These are phyloP conservation scores for Drosophila willistoni DNA, from an alignment of 1,140 invertebrate species.

Conservation along the genomic window DNA sequence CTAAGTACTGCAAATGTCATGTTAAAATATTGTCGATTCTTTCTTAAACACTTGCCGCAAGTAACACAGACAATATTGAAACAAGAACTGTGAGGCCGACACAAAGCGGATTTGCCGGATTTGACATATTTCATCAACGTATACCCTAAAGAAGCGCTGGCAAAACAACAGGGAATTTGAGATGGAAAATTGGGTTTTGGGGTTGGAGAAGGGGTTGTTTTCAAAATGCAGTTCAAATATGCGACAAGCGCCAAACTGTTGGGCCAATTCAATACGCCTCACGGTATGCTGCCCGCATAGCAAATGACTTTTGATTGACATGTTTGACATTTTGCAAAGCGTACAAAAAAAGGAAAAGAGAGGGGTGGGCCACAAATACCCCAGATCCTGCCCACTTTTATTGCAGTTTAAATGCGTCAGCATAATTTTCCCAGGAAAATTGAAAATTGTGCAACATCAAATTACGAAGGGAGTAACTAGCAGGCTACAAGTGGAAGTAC, in stretches of 20 bases:
- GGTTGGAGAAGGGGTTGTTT: not conserved
- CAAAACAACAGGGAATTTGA: not conserved
- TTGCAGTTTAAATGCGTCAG: slow-evolving; percentile 76
- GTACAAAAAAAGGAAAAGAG: slow-evolving; percentile 55
- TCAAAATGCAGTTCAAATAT: slow-evolving; percentile 45
- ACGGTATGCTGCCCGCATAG: slow-evolving; percentile 51
- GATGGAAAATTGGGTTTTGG: not conserved
- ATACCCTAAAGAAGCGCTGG: slow-evolving; percentile 17
- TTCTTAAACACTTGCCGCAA: not conserved
- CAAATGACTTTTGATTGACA: slow-evolving; percentile 81
- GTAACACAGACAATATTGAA: slow-evolving; percentile 17
- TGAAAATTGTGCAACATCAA: slow-evolving; percentile 53
- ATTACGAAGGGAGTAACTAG: slow-evolving; percentile 29
- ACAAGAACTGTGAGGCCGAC: slow-evolving; percentile 20
- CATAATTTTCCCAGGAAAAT: slow-evolving; percentile 62
- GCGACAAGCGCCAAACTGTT: slow-evolving; percentile 37
- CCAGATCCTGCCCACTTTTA: slow-evolving; percentile 47
- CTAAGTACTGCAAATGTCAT: too few relatives aligned
- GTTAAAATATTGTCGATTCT: too few relatives aligned
- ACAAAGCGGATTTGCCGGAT: slow-evolving; percentile 58
- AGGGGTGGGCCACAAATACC: not conserved
- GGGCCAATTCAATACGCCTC: slow-evolving; percentile 51
- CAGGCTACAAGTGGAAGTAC: slow-evolving; percentile 24
- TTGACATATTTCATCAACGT: slow-evolving; percentile 52
- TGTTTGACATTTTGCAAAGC: slow-evolving; percentile 79